Conservation (phyloP, 2,113 vertebrate genomes). For the Toxotes jaculatrix region DNA sequence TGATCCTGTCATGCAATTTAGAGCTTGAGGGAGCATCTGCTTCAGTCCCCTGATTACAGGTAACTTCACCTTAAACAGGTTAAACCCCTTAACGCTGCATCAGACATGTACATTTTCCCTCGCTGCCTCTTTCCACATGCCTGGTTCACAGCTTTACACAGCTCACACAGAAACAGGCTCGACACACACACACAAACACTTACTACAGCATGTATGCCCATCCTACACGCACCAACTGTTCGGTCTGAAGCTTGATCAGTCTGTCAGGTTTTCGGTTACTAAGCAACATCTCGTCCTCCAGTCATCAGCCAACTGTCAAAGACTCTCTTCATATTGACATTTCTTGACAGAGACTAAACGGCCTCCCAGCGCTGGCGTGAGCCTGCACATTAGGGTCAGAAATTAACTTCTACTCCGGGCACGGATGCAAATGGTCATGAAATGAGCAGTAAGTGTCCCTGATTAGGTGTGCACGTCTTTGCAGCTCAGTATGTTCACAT, state of each 20-base stretch:
- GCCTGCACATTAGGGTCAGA: not conserved
- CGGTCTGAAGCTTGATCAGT: conserved; percentile 56
- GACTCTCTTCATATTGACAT: conserved; percentile 52
- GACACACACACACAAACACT: conserved; percentile 19
- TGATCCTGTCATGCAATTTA: not conserved
- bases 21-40: not conserved
- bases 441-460: conserved; percentile 28
- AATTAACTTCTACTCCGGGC: conserved; percentile 11
- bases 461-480: not conserved
- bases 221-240: conserved; percentile 74
- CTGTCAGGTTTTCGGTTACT: conserved; percentile 76
- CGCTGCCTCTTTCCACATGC: not conserved
- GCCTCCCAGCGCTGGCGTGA: conserved; percentile 1
- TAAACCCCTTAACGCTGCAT: conserved; percentile 10
- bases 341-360: conserved; percentile 47
- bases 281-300: conserved; percentile 74
- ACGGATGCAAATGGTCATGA: conserved; percentile 18
- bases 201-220: conserved; percentile 41
- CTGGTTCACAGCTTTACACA: conserved; percentile 17
- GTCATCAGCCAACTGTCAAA: conserved; percentile 65
- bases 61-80: conserved; percentile 10
- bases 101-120: conserved; percentile 1
- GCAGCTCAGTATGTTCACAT: not conserved
- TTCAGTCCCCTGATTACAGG: not conserved
- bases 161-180: not conserved